phyloP scores from a whole-genome alignment of 1,140 invertebrate species.

The Bombus difficillimus region DNA sequence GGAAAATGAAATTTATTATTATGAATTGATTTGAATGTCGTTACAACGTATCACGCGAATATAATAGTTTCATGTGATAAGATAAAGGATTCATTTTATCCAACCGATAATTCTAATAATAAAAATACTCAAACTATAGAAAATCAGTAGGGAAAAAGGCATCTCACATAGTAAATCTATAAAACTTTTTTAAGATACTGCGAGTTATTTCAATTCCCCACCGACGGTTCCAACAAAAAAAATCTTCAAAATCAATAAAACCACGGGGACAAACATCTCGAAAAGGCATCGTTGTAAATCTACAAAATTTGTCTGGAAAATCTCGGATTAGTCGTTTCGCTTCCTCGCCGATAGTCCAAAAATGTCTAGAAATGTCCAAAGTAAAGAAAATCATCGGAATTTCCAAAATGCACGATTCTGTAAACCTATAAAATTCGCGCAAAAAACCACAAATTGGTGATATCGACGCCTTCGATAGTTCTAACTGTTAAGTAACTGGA shows the following conservation, averaged over 20 bases:
- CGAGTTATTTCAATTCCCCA: background rate
- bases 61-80: too few species aligned
- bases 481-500: background rate
- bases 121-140: background rate
- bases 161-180: background rate
- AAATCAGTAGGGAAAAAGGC: background rate
- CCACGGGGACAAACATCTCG: background rate
- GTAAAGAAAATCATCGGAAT: background rate
- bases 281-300: background rate
- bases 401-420: background rate
- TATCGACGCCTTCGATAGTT: background rate
- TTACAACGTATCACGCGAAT: too few species aligned
- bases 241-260: background rate
- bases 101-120: too few species aligned
- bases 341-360: background rate
- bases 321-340: background rate
- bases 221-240: background rate
- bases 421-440: background rate
- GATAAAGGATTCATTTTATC: too few species aligned
- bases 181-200: background rate
- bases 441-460: background rate
- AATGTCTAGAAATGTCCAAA: background rate
- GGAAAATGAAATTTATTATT: too few species aligned
- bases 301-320: background rate
- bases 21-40: too few species aligned